Conservation (phyloP, 1,140 invertebrate species). For the Papilio dardanus region DNA sequence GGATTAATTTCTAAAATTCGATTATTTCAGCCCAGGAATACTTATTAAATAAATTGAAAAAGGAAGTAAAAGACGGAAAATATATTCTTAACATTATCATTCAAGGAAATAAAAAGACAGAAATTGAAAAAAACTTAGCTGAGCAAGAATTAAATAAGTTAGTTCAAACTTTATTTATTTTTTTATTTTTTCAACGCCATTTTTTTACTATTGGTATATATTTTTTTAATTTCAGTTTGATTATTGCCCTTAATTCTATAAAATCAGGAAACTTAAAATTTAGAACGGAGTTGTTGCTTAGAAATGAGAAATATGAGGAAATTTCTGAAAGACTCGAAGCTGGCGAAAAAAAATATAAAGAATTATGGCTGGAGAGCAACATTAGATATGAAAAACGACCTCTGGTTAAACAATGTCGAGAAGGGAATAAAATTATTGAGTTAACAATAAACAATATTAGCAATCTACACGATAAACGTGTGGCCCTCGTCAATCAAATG, state of each 20-base stretch:
- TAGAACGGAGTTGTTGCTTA: conserved; percentile 62
- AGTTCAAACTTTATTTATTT: conserved; percentile 8
- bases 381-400: conserved; percentile 64
- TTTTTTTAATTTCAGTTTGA: conserved; percentile 50
- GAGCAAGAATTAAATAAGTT: conserved; percentile 65
- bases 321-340: conserved; percentile 50
- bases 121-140: conserved; percentile 64
- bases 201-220: neutral
- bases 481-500: conserved; percentile 46
- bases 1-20: too few species aligned
- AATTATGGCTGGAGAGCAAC: conserved; percentile 61
- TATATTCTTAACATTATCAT: conserved; percentile 60
- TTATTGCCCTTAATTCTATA: conserved; percentile 56
- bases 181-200: neutral
- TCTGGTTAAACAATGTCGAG: conserved; percentile 55
- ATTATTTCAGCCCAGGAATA: conserved; percentile 58
- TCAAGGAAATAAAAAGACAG: conserved; percentile 60
- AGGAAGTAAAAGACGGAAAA: conserved; percentile 55
- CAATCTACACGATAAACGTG: conserved; percentile 46
- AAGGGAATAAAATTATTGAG: conserved; percentile 47
- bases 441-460: conserved; percentile 48
- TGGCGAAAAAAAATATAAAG: conserved; percentile 65
- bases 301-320: conserved; percentile 54
- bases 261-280: conserved; percentile 63
- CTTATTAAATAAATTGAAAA: conserved; percentile 58